Evolutionary conservation across 2,888 invertebrate species (phyloP).

Genomic region (Odontocolon sp.): DNA sequence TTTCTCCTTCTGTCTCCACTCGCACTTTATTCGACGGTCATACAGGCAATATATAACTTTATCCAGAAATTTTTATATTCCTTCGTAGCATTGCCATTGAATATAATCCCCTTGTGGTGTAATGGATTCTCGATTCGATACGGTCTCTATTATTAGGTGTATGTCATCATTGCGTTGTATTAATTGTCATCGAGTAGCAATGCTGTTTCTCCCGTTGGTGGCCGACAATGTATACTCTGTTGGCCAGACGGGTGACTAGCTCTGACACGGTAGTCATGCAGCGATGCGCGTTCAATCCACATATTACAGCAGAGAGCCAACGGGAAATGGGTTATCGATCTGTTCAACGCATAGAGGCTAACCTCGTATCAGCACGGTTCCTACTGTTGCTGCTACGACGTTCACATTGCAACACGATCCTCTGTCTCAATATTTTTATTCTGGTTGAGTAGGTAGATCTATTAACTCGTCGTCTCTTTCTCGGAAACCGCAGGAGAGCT

Average conservation of each 20-base stretch:
- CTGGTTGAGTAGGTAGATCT: background rate
- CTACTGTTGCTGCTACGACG: constrained; percentile 41
- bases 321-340: constrained; percentile 80
- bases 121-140: background rate
- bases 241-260: constrained; percentile 18
- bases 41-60: background rate
- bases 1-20: background rate
- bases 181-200: constrained; percentile 25
- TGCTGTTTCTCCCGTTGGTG: background rate
- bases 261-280: constrained; percentile 60
- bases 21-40: constrained; percentile 26
- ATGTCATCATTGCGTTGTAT: constrained; percentile 1
- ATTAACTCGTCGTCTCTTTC: constrained; percentile 2
- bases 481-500: background rate
- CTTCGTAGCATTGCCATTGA: background rate
- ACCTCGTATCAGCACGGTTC: constrained; percentile 11
- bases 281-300: constrained; percentile 53
- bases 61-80: constrained; percentile 2
- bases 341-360: constrained; percentile 41
- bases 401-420: constrained; percentile 3
- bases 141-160: constrained; percentile 11
- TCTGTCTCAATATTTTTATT: constrained; percentile 8
- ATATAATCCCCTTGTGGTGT: background rate
- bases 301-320: constrained; percentile 64
- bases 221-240: background rate